A percentile compares a stretch with the other conserved stretches of the same genome.
Conservation (phyloP, 2,113 vertebrate species). For the Copsychus sechellarum region DNA sequence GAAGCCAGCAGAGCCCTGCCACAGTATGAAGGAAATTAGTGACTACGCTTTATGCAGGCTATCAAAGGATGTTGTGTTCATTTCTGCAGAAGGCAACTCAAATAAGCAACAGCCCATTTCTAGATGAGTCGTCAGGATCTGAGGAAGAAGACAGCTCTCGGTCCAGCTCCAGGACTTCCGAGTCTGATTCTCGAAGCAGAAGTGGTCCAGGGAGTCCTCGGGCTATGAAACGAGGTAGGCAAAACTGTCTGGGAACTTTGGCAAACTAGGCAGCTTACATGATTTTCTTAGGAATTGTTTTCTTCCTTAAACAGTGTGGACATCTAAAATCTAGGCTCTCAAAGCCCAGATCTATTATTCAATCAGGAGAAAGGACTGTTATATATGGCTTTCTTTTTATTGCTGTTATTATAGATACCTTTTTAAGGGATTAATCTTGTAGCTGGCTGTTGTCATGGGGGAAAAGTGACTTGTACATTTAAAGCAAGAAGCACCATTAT, state of each 20-base stretch:
- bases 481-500: background rate
- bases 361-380: background rate
- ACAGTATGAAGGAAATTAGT: background rate
- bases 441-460: background rate
- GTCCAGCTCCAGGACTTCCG: constrained; percentile 83
- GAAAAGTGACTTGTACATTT: background rate
- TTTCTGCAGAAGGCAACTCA: constrained; percentile 90
- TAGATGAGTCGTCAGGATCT: constrained; percentile 88
- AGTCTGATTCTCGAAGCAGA: constrained; percentile 81
- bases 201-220: constrained; percentile 85
- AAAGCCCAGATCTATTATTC: background rate
- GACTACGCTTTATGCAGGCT: background rate
- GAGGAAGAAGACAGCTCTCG: constrained; percentile 88
- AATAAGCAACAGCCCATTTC: constrained; percentile 87
- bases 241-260: background rate
- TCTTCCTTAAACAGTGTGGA: background rate
- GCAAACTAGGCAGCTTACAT: background rate
- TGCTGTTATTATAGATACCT: background rate
- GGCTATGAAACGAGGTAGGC: constrained; percentile 89
- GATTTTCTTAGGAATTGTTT: background rate
- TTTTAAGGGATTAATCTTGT: background rate
- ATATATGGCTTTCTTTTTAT: background rate
- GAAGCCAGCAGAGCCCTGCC: background rate
- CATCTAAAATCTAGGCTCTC: background rate
- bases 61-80: constrained; percentile 14